phyloP scores from a whole-genome alignment of 2,797 vertebrate species.

The Periophthalmus magnuspinnatus region DNA sequence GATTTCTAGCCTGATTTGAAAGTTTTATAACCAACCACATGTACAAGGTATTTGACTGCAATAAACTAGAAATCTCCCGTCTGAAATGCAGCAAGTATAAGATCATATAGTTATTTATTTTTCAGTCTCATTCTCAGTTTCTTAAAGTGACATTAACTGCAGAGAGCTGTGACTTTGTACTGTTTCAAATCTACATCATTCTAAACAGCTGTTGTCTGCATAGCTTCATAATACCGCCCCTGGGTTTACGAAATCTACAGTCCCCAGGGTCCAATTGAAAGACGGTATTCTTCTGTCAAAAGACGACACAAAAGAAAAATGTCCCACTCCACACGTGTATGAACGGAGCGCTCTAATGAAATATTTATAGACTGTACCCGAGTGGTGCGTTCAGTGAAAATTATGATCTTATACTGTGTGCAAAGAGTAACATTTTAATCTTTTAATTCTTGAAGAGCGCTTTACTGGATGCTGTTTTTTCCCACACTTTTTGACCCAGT shows the following conservation, averaged over 20 bases:
- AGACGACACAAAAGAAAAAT: slow-evolving; percentile 16
- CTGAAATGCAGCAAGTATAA: neutral
- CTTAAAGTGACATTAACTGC: neutral
- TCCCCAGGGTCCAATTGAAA: slow-evolving; percentile 56
- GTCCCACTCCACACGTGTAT: slow-evolving; percentile 23
- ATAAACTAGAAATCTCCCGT: neutral
- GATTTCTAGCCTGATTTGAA: no score
- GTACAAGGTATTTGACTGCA: neutral
- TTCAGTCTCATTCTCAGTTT: no score
- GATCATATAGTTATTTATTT: neutral
- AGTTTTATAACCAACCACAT: neutral
- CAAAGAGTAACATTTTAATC: no score
- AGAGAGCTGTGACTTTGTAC: slow-evolving; percentile 28
- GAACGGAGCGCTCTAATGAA: slow-evolving; percentile 36
- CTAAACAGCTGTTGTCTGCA: slow-evolving; percentile 29
- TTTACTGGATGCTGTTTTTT: no score
- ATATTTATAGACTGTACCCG: slow-evolving; percentile 50
- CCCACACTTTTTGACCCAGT: no score
- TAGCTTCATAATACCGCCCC: slow-evolving; percentile 31
- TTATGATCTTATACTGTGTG: slow-evolving; percentile 19
- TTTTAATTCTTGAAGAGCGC: no score
- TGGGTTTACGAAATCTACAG: slow-evolving; percentile 41
- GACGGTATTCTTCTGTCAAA: slow-evolving; percentile 35
- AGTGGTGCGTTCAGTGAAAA: slow-evolving; percentile 34
- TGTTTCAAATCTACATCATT: slow-evolving; percentile 13